Evolutionary conservation across 2,113 vertebrate species (phyloP).

Genomic region (Egretta garzetta): DNA sequence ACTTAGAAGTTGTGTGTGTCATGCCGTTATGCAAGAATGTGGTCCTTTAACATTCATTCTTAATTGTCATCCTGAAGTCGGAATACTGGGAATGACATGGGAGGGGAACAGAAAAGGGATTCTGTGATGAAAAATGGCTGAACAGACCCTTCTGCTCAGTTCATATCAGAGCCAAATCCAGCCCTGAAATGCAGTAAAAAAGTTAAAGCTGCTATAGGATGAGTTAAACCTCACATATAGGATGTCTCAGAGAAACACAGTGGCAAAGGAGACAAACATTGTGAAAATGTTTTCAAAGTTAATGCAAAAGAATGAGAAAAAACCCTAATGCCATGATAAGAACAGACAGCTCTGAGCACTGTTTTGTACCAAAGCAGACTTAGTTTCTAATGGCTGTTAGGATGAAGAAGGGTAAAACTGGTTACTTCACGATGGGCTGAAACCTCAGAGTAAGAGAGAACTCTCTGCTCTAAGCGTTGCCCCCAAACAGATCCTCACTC

Average conservation of each 20-base stretch:
- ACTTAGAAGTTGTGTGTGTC: background rate
- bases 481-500: background rate
- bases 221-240: fast-evolving
- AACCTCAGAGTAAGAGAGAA: background rate
- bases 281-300: background rate
- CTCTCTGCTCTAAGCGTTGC: background rate
- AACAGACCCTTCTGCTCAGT: background rate
- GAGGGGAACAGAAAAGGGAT: background rate
- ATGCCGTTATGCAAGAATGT: background rate
- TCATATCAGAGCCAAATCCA: background rate
- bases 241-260: background rate
- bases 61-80: background rate
- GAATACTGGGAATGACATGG: background rate
- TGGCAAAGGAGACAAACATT: background rate
- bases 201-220: background rate
- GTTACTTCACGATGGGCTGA: background rate
- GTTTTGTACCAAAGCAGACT: background rate
- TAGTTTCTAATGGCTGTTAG: background rate
- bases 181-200: background rate
- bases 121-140: background rate
- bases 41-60: background rate
- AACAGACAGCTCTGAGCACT: background rate
- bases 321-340: background rate
- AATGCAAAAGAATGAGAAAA: background rate
- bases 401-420: background rate